Base-by-base conservation (phyloP, 2,888 invertebrate genomes). In the Euplexia lucipara region DNA sequence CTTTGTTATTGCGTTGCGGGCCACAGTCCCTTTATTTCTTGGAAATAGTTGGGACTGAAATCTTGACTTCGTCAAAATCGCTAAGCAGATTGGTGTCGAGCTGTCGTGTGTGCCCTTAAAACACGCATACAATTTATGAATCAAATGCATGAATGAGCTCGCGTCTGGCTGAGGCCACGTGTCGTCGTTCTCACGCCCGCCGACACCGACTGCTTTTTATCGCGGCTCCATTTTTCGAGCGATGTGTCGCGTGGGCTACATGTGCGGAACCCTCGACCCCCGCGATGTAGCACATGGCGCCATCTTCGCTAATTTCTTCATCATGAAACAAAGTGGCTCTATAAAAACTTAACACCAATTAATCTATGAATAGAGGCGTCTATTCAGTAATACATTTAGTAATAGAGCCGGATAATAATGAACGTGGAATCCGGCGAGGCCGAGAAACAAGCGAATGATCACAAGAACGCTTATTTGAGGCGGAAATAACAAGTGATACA, bases 141-240 rank as follows among this genome's bases (percentile, higher is more conserved):
- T 95, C 93, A 94, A 94, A 94, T 92, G 91, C 91, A 92, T 95
- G 95, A 95, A 95, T 95, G 94, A 91, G 91, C 88, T 88, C 82
- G 86, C 87, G 88, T 83, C 81, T 80, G 79, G 67, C 63, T 63
- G 70, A 63, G 83, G 92, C 92, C 94, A 94, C 95, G 94, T 94
- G 94, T 88, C 91, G 87, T 54, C 78, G 93, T 95, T 95, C 94
- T 94, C 94, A 95, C 95, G 94, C 90, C 90, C 72, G 83, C 78
- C 82, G 83, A 81, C 83, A 81, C 79, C 84, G 88, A 83, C 86
- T 86, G 88, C 91, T 93, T 94, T 93, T 94, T 94, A 91, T 92
- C 90, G 89, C 86, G 78, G 86, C 87, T 87, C 83, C 85, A 87
- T 89, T 90, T 89, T 90, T 90, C 79, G 82, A 85, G 84, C 86